Evolutionary conservation across 2,888 invertebrate species (phyloP), one percentile per base, ranked within the genome.

Genomic region (Schrankia costaestrigalis): DNA sequence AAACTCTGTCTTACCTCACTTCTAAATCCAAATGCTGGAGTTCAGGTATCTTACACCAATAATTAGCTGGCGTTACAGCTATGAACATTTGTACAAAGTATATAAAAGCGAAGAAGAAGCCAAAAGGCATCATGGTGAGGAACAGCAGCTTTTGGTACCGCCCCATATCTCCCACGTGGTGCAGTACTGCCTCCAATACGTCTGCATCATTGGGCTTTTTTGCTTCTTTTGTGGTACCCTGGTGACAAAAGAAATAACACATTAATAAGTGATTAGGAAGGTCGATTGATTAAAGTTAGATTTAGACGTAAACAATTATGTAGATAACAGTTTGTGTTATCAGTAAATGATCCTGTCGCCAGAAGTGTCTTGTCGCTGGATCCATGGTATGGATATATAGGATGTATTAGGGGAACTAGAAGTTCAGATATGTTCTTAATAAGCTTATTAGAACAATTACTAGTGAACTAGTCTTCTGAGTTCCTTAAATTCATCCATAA

Each of bases 11-110:
- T 17, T 2, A 84, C 84, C 84, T 82, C 1, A 76, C 31, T 30
- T 75, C 74, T 36, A 69, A 42, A 29, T 67, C 66, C 26, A 85
- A 49, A 24, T 70, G 67, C 5, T 63, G 65, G 9, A 85, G 31
- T 41, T 82, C 83, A 0, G 85, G 84, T 8, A 84, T 76, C 1
- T 46, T 47, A 35, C 85, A 85, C 83, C 84, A 85, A 43, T 85
- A 77, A 26, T 62, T 55, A 51, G 79, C 76, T 7, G 84, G 84
- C 0, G 84, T 81, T 6, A 75, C 79, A 0, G 80, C 70, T 10
- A 85, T 64, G 58, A 85, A 85, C 80, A 85, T 83, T 61, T 85
- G 85, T 10, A 78, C 77, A 59, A 84, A 77, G 64, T 84, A 84
- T 3, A 80, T 58, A 57, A 74, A 83, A 1, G 84, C 79, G 65